Conservation (phyloP, 2,888 invertebrate genomes). For the Metopia argyrocephala region DNA sequence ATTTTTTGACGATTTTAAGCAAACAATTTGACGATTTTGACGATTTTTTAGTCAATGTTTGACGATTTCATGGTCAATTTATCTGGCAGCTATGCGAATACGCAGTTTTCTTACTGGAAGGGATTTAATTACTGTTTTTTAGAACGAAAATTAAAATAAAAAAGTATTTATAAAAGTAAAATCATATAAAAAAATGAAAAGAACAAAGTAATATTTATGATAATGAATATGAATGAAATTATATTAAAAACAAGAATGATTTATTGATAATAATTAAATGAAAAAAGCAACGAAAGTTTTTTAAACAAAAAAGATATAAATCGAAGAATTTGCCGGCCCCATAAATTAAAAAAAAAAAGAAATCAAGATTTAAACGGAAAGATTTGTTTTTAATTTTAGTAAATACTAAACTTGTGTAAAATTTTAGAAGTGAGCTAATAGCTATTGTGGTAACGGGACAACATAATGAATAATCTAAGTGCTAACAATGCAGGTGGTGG, state of each 20-base stretch:
- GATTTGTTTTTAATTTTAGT: slow-evolving; percentile 7
- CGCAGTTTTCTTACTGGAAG: slow-evolving; percentile 57
- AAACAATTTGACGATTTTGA: too few species aligned
- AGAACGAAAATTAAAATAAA: slow-evolving; percentile 36
- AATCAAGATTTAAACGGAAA: slow-evolving; percentile 12
- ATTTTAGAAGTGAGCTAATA: slow-evolving; percentile 5
- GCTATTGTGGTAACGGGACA: slow-evolving; percentile 41
- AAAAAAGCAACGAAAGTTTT: slow-evolving; percentile 33
- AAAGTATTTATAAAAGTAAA: slow-evolving; percentile 3
- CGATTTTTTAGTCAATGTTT: too few species aligned
- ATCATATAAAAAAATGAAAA: slow-evolving; percentile 24
- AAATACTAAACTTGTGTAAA: not conserved
- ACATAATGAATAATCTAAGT: slow-evolving; percentile 56
- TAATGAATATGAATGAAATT: slow-evolving; percentile 5
- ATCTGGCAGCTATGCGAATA: too few species aligned
- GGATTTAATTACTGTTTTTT: slow-evolving; percentile 50
- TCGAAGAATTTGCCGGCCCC: slow-evolving; percentile 42
- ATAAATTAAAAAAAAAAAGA: slow-evolving; percentile 3
- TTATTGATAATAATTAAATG: slow-evolving; percentile 13
- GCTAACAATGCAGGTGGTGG: slow-evolving; percentile 45
- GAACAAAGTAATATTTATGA: slow-evolving; percentile 25
- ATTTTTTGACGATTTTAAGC: too few species aligned
- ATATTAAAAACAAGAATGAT: slow-evolving; percentile 7
- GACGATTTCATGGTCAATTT: too few species aligned
- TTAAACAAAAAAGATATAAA: slow-evolving; percentile 3